phyloP scores from a whole-genome alignment of 2,888 invertebrate genomes.

The Xylocampa areola region DNA sequence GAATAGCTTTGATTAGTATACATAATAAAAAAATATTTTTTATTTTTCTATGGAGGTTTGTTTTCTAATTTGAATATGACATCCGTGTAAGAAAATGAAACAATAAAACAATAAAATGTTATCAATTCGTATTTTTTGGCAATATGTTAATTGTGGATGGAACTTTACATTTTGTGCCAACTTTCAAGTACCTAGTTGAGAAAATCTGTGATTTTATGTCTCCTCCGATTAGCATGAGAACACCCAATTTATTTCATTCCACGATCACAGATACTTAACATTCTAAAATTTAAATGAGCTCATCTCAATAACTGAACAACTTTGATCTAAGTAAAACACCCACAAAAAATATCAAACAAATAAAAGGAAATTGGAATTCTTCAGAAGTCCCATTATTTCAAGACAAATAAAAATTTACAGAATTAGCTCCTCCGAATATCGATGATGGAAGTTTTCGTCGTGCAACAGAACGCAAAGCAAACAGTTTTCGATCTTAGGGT shows the following conservation, averaged over 20 bases:
- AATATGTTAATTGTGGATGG: not conserved
- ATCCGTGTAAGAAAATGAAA: too few species aligned
- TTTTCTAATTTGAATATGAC: too few species aligned
- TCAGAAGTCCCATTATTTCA: slow-evolving; percentile 54
- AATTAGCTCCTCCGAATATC: slow-evolving; percentile 59
- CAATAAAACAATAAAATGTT: too few species aligned
- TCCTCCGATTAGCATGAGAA: slow-evolving; percentile 38
- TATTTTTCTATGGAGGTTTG: too few species aligned
- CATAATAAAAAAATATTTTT: too few species aligned
- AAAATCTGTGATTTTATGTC: slow-evolving; percentile 24
- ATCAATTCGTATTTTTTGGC: too few species aligned
- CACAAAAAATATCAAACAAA: slow-evolving; percentile 57
- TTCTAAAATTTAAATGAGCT: slow-evolving; percentile 53
- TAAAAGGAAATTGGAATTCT: slow-evolving; percentile 56
- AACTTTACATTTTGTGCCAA: slow-evolving; percentile 3
- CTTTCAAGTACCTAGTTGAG: slow-evolving; percentile 3
- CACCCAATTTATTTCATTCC: slow-evolving; percentile 44
- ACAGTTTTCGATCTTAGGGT: slow-evolving; percentile 75
- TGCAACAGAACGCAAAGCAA: slow-evolving; percentile 74
- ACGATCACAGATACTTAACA: slow-evolving; percentile 48
- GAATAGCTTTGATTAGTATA: too few species aligned
- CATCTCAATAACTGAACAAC: slow-evolving; percentile 53
- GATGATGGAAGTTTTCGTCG: slow-evolving; percentile 51
- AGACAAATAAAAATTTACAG: slow-evolving; percentile 57
- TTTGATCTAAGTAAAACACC: slow-evolving; percentile 46